phyloP scores from a whole-genome alignment of 2,113 vertebrate genomes.

The Struthidea cinerea region DNA sequence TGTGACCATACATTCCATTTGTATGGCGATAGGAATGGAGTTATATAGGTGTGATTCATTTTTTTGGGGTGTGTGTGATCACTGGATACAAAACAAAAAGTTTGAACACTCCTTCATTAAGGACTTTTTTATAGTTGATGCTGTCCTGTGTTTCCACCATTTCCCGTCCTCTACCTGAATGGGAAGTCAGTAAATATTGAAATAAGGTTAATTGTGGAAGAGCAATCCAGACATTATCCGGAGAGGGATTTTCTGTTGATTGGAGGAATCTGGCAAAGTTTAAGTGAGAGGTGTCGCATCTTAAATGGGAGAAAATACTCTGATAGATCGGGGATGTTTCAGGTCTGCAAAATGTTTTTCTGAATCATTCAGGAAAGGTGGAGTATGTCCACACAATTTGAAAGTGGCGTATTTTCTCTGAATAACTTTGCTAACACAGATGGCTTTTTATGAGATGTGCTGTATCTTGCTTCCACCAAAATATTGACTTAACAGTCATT shows the following conservation, averaged over 20 bases:
- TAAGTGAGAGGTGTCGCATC: neutral
- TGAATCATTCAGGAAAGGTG: neutral
- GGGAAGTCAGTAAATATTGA: neutral
- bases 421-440: neutral
- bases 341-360: neutral
- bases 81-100: neutral
- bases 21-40: neutral
- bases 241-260: neutral
- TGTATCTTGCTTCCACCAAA: neutral
- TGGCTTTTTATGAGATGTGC: neutral
- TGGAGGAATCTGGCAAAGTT: neutral
- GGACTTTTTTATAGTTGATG: neutral
- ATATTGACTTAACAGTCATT: neutral
- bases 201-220: neutral
- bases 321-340: neutral
- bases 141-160: neutral
- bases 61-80: neutral
- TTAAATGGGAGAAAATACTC: neutral
- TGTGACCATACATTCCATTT: neutral
- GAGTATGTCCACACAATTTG: neutral
- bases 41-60: neutral
- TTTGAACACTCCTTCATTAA: neutral
- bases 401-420: neutral
- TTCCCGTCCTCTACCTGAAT: neutral
- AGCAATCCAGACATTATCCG: neutral